Conservation (phyloP, 2,888 invertebrate species). For the Phorcus lineatus region DNA sequence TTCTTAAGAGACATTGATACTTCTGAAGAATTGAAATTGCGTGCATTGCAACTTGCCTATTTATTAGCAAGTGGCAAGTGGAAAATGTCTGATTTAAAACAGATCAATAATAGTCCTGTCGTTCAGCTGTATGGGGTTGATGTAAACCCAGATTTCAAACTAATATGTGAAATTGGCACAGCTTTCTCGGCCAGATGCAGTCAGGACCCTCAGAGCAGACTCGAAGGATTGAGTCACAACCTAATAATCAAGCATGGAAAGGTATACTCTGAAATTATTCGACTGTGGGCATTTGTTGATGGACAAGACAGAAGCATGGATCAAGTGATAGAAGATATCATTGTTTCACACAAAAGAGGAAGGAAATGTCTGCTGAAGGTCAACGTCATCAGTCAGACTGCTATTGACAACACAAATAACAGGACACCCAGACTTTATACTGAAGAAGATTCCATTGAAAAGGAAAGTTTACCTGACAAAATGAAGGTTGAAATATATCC, state of each 20-base stretch:
- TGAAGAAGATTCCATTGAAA: no score
- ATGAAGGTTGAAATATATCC: slow-evolving; percentile 46
- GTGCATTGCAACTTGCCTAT: slow-evolving; percentile 54
- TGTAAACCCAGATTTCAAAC: slow-evolving; percentile 49
- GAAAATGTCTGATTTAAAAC: slow-evolving; percentile 52
- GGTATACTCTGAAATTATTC: slow-evolving; percentile 65
- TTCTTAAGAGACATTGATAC: slow-evolving; percentile 54
- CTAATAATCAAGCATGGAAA: slow-evolving; percentile 50
- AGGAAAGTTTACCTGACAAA: slow-evolving; percentile 40
- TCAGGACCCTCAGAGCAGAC: slow-evolving; percentile 52
- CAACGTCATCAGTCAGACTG: slow-evolving; percentile 50
- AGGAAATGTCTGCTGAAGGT: slow-evolving; percentile 58
- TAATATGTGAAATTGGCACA: slow-evolving; percentile 66
- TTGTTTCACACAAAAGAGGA: slow-evolving; percentile 60
- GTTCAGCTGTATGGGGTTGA: slow-evolving; percentile 55
- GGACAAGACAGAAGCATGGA: slow-evolving; percentile 43
- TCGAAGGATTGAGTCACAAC: slow-evolving; percentile 46
- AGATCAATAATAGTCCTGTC: slow-evolving; percentile 48
- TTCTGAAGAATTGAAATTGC: slow-evolving; percentile 48
- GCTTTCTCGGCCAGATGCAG: slow-evolving; percentile 63
- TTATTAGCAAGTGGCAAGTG: slow-evolving; percentile 64
- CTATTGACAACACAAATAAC: slow-evolving; percentile 28
- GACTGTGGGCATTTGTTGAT: slow-evolving; percentile 53
- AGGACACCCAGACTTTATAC: slow-evolving; percentile 34
- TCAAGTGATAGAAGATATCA: slow-evolving; percentile 44